Evolutionary conservation across 2,797 vertebrate species (phyloP).

Genomic region (Aphelocoma californica): DNA sequence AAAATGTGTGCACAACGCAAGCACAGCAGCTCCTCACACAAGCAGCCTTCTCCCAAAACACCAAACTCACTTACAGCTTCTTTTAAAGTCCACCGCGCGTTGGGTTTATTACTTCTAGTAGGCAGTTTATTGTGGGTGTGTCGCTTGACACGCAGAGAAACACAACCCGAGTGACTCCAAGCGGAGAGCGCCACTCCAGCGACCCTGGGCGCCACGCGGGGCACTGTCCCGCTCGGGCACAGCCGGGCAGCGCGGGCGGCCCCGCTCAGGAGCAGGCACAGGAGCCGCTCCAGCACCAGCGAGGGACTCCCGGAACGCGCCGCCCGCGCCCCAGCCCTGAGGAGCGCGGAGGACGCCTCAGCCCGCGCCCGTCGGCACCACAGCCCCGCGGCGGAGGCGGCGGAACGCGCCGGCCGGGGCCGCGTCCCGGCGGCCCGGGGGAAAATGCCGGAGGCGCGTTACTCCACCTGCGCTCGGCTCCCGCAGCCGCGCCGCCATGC

Average conservation of each 20-base stretch:
- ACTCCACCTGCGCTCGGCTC: neutral
- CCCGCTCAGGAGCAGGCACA: neutral
- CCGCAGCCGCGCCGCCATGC: neutral
- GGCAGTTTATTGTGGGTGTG: neutral
- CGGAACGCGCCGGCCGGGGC: neutral
- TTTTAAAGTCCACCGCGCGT: neutral
- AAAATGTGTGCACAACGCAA: accelerated
- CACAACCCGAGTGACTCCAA: neutral
- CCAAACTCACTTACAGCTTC: neutral
- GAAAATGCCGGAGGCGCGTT: neutral
- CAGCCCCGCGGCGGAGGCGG: neutral
- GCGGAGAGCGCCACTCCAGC: neutral
- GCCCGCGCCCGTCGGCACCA: neutral
- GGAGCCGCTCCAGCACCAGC: neutral
- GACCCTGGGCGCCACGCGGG: neutral
- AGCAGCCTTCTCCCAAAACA: neutral
- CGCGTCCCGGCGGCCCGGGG: neutral
- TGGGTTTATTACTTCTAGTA: neutral
- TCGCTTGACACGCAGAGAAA: neutral
- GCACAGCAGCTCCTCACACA: neutral
- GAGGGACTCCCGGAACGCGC: neutral
- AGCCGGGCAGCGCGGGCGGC: neutral
- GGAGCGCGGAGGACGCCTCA: neutral
- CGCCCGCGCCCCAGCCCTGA: neutral
- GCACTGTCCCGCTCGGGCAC: neutral